Percentiles rank a stretch among this genome's conserved stretches.
Evolutionary conservation across 2,113 vertebrate species (phyloP).

Genomic region (Crypturellus undulatus): DNA sequence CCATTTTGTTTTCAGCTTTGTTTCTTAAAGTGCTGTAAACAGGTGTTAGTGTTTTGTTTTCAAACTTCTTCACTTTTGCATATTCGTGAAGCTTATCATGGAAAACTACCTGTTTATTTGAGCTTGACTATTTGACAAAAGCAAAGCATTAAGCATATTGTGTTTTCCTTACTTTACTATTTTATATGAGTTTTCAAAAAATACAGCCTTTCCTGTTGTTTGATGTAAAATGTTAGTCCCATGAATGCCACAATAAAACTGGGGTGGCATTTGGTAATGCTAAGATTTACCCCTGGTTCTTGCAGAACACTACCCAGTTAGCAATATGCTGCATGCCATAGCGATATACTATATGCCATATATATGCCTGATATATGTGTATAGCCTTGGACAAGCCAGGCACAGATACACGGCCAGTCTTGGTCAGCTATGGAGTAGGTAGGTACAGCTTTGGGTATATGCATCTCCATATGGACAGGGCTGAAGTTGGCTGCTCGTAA

Average conservation of each 20-base stretch:
- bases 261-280: background rate
- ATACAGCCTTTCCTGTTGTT: background rate
- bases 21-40: background rate
- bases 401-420: accelerated
- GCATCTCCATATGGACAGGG: background rate
- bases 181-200: background rate
- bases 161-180: background rate
- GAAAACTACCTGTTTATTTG: accelerated
- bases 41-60: background rate
- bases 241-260: background rate
- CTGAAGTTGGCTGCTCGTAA: background rate
- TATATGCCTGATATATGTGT: too few species aligned
- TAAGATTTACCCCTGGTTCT: background rate
- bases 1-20: background rate
- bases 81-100: background rate
- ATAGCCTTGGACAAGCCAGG: background rate
- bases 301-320: background rate
- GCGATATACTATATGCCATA: too few species aligned
- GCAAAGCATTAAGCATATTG: background rate
- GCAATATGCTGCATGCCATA: background rate
- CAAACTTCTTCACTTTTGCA: background rate
- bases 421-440: background rate
- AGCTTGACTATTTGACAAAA: background rate
- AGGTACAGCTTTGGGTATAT: background rate
- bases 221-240: background rate